Percentiles rank a stretch among this genome's conserved stretches.
Evolutionary conservation across 2,113 vertebrate genomes (phyloP).

Genomic region (Columba janthina): DNA sequence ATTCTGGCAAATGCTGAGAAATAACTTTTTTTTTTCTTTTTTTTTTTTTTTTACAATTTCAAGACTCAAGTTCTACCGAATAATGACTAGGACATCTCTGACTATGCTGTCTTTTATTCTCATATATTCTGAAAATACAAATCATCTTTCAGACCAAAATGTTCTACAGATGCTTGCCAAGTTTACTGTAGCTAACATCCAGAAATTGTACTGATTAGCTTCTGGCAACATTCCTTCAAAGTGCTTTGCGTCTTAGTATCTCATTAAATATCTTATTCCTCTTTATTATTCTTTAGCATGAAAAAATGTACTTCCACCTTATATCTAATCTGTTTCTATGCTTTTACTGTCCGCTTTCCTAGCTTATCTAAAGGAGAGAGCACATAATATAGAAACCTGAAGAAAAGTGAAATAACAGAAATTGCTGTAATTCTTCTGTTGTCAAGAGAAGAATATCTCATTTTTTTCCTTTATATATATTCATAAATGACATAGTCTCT

Average conservation of each 20-base stretch:
- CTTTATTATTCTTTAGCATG: background rate
- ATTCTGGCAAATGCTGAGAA: constrained; percentile 6
- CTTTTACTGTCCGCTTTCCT: background rate
- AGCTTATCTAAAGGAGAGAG: background rate
- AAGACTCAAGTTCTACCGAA: background rate
- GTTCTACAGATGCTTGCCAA: constrained; percentile 24
- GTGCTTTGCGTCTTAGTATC: background rate
- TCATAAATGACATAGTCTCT: background rate
- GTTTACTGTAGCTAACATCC: background rate
- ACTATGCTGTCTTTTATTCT: background rate
- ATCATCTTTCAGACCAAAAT: background rate
- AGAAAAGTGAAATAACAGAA: background rate
- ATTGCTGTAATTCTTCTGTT: background rate
- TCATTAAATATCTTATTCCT: background rate
- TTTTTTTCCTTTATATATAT: background rate
- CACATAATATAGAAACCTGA: background rate
- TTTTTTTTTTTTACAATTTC: background rate
- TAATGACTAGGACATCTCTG: background rate
- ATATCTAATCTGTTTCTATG: background rate
- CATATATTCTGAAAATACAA: background rate
- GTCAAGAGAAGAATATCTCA: background rate
- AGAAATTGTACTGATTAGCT: constrained; percentile 25
- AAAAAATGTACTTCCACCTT: background rate
- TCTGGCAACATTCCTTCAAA: background rate
- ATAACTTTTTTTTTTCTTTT: background rate